A percentile compares a stretch with the other conserved stretches of the same genome.
These are phyloP conservation scores for Peromyscus aztecus DNA, from an alignment of 2,797 vertebrate genomes.

Conservation along the genomic window DNA sequence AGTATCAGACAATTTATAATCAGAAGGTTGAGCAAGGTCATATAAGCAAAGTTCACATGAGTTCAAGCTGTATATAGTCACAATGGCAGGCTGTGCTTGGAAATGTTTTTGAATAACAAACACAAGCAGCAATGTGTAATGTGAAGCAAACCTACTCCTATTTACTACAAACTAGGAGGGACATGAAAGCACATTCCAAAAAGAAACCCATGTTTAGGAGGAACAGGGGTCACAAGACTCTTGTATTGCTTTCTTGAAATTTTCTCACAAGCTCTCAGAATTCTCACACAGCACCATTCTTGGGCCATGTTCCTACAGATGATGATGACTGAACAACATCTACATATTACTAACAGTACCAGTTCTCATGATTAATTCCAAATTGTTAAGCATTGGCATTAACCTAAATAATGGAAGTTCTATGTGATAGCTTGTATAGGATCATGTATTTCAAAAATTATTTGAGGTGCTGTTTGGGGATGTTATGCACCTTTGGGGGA, in stretches of 20 bases:
- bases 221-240: too few species aligned
- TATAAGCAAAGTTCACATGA: neutral
- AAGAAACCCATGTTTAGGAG: too few species aligned
- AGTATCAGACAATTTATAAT: neutral
- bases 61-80: neutral
- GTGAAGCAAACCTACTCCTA: neutral
- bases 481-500: neutral
- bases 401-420: neutral
- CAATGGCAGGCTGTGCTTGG: neutral
- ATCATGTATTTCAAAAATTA: neutral
- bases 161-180: too few species aligned
- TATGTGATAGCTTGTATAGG: too few species aligned
- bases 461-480: neutral
- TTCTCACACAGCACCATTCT: neutral
- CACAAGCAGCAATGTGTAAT: neutral
- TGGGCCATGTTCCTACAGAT: neutral
- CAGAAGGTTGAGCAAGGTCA: neutral
- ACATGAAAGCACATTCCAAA: too few species aligned
- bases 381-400: neutral
- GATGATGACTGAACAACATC: neutral
- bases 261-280: neutral
- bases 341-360: neutral
- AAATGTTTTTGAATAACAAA: neutral
- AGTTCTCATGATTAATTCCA: neutral
- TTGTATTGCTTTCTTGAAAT: neutral